These are phyloP conservation scores for Onychomys torridus DNA, from an alignment of 2,797 vertebrate species.

Conservation along the genomic window DNA sequence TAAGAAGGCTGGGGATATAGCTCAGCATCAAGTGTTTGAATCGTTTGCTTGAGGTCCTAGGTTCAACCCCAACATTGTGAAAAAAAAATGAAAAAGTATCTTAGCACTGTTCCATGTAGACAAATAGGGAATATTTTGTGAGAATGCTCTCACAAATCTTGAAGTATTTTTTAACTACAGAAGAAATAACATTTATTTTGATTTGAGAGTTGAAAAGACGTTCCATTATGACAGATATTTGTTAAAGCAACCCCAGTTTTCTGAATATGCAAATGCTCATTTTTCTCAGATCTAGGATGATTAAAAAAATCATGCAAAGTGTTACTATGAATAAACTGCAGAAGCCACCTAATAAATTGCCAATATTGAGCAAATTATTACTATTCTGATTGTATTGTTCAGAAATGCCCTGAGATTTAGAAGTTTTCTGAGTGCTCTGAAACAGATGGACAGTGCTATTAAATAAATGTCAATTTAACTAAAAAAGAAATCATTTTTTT, in stretches of 20 bases:
- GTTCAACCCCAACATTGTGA: neutral
- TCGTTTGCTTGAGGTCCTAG: neutral
- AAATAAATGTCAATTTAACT: slow-evolving; percentile 31
- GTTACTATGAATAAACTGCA: slow-evolving; percentile 26
- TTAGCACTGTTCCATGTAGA: neutral
- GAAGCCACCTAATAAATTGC: slow-evolving; percentile 20
- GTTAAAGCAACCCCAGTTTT: neutral
- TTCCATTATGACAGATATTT: neutral
- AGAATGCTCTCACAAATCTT: neutral
- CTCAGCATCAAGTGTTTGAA: neutral
- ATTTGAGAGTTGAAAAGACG: slow-evolving; percentile 10
- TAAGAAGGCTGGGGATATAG: neutral
- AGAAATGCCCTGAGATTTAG: neutral
- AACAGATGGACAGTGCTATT: slow-evolving; percentile 1
- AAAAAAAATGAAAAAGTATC: neutral
- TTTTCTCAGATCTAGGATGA: neutral
- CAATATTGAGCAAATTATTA: slow-evolving; percentile 51
- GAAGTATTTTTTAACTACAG: neutral
- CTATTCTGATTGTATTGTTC: neutral
- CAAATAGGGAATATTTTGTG: neutral
- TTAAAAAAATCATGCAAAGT: slow-evolving; percentile 8
- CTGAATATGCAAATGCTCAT: slow-evolving; percentile 11
- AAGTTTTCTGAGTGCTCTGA: neutral
- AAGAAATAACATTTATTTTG: neutral
- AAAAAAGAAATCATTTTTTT: neutral